These are phyloP conservation scores for Chouioia cunea DNA, from an alignment of 2,888 invertebrate species.

Conservation along the genomic window DNA sequence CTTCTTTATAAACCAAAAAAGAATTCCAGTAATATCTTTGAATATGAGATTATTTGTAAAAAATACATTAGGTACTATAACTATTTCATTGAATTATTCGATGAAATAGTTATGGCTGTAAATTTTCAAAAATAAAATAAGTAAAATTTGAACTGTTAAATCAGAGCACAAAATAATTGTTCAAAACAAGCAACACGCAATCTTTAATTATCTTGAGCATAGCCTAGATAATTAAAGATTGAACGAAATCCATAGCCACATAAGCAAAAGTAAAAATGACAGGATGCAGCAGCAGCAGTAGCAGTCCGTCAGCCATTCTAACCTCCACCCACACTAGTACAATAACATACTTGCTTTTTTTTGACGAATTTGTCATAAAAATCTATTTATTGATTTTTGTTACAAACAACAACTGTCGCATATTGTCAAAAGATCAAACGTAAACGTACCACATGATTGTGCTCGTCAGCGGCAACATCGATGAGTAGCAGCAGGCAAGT, in stretches of 20 bases:
- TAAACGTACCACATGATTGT: conserved; percentile 79
- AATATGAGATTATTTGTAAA: too few species aligned
- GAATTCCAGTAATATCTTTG: too few species aligned
- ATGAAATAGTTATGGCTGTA: too few species aligned
- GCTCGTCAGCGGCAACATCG: conserved; percentile 75
- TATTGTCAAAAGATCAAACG: conserved; percentile 33
- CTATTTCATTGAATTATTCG: too few species aligned
- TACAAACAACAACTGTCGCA: not conserved
- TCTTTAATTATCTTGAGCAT: too few species aligned
- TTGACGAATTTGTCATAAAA: not conserved
- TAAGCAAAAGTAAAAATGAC: not conserved
- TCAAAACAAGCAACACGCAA: too few species aligned
- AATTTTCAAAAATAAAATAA: too few species aligned
- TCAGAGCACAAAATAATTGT: too few species aligned
- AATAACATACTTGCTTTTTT: not conserved
- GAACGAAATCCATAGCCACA: not conserved
- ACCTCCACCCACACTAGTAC: not conserved
- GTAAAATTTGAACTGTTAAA: too few species aligned
- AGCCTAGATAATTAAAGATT: not conserved
- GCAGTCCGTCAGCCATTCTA: not conserved
- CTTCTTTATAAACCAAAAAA: not conserved
- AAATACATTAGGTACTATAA: too few species aligned
- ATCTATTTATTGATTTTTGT: conserved; percentile 12
- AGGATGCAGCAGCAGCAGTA: not conserved
- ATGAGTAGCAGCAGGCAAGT: conserved; percentile 53